Evolutionary conservation across 2,113 vertebrate genomes (phyloP).

Genomic region (Nothocercus julius): DNA sequence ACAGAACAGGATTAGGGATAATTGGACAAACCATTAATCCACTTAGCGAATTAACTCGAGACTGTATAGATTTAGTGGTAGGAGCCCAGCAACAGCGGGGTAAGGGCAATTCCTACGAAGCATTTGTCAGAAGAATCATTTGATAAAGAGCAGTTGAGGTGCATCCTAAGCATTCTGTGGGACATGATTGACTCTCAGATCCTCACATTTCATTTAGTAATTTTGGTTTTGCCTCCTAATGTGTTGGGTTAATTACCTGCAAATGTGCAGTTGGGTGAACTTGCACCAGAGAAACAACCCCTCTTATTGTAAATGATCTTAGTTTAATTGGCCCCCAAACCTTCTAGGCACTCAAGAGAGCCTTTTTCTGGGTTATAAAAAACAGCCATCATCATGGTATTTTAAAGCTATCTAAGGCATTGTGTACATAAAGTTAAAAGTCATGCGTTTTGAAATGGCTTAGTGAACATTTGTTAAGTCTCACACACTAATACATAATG

Average conservation of each 20-base stretch:
- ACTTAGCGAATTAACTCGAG: not conserved
- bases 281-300: not conserved
- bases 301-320: not conserved
- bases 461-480: not conserved
- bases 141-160: not conserved
- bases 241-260: not conserved
- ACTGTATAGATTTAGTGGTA: not conserved
- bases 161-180: not conserved
- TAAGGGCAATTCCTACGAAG: not conserved
- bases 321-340: not conserved
- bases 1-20: not conserved
- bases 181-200: not conserved
- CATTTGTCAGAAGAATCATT: not conserved
- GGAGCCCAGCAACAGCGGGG: not conserved
- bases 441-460: not conserved
- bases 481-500: not conserved
- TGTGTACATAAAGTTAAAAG: constrained; percentile 14
- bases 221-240: not conserved
- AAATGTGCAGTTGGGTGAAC: not conserved
- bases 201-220: not conserved
- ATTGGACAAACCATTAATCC: not conserved
- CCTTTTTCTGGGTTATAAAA: not conserved
- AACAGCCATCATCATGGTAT: not conserved
- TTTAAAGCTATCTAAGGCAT: constrained; percentile 1
- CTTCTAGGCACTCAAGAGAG: not conserved